Evolutionary conservation across 2,113 vertebrate species (phyloP).

Genomic region (Alethe castanea): DNA sequence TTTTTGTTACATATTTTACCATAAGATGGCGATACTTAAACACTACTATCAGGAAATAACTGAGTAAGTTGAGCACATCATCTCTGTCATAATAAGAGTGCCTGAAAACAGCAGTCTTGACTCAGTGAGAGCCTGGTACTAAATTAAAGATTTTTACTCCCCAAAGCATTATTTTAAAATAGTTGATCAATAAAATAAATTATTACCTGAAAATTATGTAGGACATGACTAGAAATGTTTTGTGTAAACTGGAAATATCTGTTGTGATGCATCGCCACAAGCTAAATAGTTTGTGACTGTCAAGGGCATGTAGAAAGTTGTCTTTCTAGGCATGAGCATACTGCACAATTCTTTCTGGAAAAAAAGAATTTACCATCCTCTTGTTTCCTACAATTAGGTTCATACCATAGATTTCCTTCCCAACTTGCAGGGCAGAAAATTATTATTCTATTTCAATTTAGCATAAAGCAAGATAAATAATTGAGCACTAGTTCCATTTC

Average conservation of each 20-base stretch:
- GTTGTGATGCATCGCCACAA: not conserved
- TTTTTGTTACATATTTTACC: conserved; percentile 33
- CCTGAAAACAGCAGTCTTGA: not conserved
- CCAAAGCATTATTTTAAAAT: not conserved
- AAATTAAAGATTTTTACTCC: not conserved
- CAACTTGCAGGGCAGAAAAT: not conserved
- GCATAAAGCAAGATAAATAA: not conserved
- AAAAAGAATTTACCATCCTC: not conserved
- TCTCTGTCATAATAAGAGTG: not conserved
- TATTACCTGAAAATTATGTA: not conserved
- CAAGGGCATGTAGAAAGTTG: not conserved
- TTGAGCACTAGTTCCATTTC: not conserved
- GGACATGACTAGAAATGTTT: not conserved
- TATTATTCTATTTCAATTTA: not conserved
- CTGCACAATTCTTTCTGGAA: not conserved
- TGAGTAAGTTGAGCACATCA: not conserved
- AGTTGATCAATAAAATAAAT: not conserved
- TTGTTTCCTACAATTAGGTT: not conserved
- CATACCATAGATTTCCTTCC: not conserved
- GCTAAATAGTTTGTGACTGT: not conserved
- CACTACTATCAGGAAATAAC: not conserved
- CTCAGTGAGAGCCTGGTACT: not conserved
- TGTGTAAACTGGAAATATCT: not conserved
- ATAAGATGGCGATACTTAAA: conserved; percentile 62
- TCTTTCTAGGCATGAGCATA: not conserved